Evolutionary conservation across 1,140 invertebrate genomes (phyloP).

Genomic region (Nymphalis io): DNA sequence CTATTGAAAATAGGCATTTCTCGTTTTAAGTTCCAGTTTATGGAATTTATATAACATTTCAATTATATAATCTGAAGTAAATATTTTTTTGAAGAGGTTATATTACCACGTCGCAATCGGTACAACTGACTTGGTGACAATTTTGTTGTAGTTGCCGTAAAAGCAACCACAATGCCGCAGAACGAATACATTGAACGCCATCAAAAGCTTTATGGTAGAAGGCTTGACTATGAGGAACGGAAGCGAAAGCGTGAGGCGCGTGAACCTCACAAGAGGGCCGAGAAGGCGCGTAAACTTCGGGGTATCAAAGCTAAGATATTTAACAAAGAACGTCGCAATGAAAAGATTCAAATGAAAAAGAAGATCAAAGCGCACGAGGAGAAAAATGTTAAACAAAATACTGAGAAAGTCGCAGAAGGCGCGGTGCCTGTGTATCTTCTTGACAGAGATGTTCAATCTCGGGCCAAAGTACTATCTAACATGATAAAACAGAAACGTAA

Average conservation of each 20-base stretch:
- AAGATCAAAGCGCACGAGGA: slow-evolving; percentile 96
- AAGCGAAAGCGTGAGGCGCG: slow-evolving; percentile 98
- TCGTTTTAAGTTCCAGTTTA: neutral
- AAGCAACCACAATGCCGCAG: slow-evolving; percentile 93
- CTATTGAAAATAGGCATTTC: neutral
- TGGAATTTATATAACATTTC: neutral
- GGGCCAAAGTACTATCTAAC: slow-evolving; percentile 98
- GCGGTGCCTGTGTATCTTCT: slow-evolving; percentile 97
- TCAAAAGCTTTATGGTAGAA: slow-evolving; percentile 96
- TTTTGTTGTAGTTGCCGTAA: slow-evolving; percentile 79
- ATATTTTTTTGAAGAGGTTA: slow-evolving; percentile 31
- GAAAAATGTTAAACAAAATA: slow-evolving; percentile 92
- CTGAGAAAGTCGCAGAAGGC: slow-evolving; percentile 91
- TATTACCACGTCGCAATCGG: slow-evolving; percentile 33
- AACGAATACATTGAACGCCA: slow-evolving; percentile 99
- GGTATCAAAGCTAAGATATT: slow-evolving; percentile 99
- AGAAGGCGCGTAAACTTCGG: slow-evolving; percentile 94
- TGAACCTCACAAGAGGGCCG: slow-evolving; percentile 92
- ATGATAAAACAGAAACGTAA: slow-evolving; percentile 99
- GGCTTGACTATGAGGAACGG: slow-evolving; percentile 98
- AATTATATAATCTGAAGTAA: neutral
- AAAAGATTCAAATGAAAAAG: slow-evolving; percentile 99
- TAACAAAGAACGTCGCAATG: slow-evolving; percentile 97
- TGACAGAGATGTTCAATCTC: slow-evolving; percentile 96
- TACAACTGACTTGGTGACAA: slow-evolving; percentile 56